These are phyloP conservation scores for Macrotrachela quadricornifera DNA, from an alignment of 1,140 invertebrate genomes.

Conservation along the genomic window DNA sequence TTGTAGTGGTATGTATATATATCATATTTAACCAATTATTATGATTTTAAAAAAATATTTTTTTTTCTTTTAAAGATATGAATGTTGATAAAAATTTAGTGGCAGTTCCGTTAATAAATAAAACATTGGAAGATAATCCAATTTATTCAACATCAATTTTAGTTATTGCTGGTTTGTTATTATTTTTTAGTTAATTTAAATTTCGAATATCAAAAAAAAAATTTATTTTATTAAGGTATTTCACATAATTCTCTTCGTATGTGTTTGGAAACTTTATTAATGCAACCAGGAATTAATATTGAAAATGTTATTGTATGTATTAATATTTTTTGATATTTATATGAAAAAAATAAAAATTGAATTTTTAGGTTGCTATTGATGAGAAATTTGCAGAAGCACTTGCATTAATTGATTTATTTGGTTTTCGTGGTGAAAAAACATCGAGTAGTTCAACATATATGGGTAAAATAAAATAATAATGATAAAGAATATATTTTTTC, in stretches of 20 bases:
- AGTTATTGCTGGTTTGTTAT: constrained; percentile 27
- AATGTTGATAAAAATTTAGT: constrained; percentile 28
- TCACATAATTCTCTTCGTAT: constrained; percentile 26
- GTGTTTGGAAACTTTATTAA: constrained; percentile 32
- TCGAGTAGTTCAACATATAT: too few species aligned
- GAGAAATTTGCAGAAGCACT: constrained; percentile 22
- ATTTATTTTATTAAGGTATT: too few species aligned
- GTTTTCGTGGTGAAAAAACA: constrained; percentile 16
- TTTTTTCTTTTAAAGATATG: constrained; percentile 15
- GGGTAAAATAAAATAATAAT: constrained; percentile 7
- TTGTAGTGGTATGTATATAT: constrained; percentile 16
- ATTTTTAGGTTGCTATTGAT: constrained; percentile 12
- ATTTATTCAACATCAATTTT: constrained; percentile 31
- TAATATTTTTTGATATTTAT: too few species aligned
- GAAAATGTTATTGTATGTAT: constrained; percentile 20
- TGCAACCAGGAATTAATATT: constrained; percentile 33
- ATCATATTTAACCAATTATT: not conserved
- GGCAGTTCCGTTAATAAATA: constrained; percentile 28
- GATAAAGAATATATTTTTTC: constrained; percentile 3
- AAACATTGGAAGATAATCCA: constrained; percentile 23
- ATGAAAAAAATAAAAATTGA: too few species aligned
- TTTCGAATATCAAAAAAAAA: too few species aligned
- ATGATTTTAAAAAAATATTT: not conserved
- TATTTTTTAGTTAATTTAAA: too few species aligned
- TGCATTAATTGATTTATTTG: constrained; percentile 22